A percentile compares a stretch with the other conserved stretches of the same genome.
phyloP scores from a whole-genome alignment of 2,113 vertebrate species.

The Cheirogaleus medius region DNA sequence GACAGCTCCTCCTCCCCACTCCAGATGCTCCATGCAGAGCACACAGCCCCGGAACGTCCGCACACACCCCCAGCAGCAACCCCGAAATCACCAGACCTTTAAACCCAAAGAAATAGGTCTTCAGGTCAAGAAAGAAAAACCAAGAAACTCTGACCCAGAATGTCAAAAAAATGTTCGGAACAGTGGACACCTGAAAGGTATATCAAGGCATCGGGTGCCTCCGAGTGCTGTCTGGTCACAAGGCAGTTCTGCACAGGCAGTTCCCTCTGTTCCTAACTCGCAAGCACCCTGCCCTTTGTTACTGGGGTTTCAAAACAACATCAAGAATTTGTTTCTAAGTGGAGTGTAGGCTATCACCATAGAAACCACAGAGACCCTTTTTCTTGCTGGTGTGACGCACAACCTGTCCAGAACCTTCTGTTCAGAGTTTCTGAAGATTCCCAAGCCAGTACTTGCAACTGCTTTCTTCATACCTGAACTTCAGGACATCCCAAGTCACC shows the following conservation, averaged over 20 bases:
- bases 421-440: not conserved
- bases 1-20: rapidly evolving
- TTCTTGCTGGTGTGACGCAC: not conserved
- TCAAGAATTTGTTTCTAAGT: not conserved
- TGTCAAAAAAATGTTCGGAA: not conserved
- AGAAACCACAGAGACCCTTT: not conserved
- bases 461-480: not conserved
- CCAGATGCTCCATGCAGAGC: rapidly evolving
- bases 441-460: rapidly evolving
- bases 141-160: not conserved
- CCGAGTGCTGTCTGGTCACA: rapidly evolving
- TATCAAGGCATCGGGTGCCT: rapidly evolving
- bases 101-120: not conserved
- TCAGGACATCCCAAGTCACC: not conserved
- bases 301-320: not conserved
- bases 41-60: rapidly evolving
- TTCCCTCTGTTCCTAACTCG: rapidly evolving
- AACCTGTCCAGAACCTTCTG: not conserved
- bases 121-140: not conserved
- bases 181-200: not conserved
- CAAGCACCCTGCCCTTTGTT: not conserved
- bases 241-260: rapidly evolving
- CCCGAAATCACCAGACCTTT: not conserved
- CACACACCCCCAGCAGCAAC: not conserved
- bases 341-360: not conserved